Evolutionary conservation across 2,113 vertebrate species (phyloP), one percentile per base, ranked within the genome.

Genomic region (Marmota monax): DNA sequence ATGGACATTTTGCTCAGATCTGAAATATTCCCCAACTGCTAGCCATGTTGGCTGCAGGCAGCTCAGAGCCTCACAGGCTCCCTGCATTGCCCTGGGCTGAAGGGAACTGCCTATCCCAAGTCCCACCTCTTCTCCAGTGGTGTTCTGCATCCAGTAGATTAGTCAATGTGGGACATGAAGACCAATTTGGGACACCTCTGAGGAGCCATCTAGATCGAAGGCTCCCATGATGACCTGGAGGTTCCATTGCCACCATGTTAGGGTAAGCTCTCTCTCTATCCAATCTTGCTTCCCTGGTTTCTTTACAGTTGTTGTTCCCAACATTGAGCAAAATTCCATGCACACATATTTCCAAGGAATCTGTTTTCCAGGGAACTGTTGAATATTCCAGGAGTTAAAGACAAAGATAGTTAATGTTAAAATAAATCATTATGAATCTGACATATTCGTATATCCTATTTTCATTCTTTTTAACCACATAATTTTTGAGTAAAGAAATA

Each of bases 361-460:
- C 5, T 72, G 9, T 80, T 69, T 69, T 96, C 56, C 22, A 85
- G n/a, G 34, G 25, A 88, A 90, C 32, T 61, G 32, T 32, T 88
- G 10, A 22, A 72, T 39, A 48, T 2, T 95, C 87, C 69, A 88
- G 34, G 9, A 69, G 10, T 85, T 77, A 67, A 67, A 93, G 96
- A 85, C 92, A 98, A 98, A 97, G 93, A 96, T 97, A 98, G 98
- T 95, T 98, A 98, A 98, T 97, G 86, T 88, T 98, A 97, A 98
- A 98, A 96, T 93, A 97, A 95, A 97, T 98, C 96, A 98, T 98
- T 98, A 96, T 48, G 94, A 94, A 98, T 98, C 91, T 97, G 95
- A 97, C 96, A 87, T 98, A 94, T 92, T 97, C 96, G 63, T 88
- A 37, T 96, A 96, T 20, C 4, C 2, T 73, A 65, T 63, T 95